Percentiles rank a stretch among this genome's conserved stretches.
Evolutionary conservation across 2,888 invertebrate species (phyloP).

Genomic region (Hymenopus coronatus): DNA sequence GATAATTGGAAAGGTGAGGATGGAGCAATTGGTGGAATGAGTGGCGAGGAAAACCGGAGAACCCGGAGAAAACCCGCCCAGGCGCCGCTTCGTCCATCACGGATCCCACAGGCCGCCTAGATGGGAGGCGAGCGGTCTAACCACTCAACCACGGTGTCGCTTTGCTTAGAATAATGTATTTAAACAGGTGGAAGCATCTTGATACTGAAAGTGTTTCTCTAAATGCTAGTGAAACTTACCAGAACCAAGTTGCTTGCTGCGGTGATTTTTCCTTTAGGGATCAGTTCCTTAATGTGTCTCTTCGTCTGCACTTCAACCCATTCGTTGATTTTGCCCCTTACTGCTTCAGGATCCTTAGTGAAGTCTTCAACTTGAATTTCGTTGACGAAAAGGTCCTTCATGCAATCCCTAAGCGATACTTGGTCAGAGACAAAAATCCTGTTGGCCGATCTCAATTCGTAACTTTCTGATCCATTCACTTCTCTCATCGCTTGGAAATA

Average conservation of each 20-base stretch:
- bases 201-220: too few relatives aligned
- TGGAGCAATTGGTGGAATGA: too few relatives aligned
- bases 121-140: too few relatives aligned
- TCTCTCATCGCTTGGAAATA: slow-evolving; percentile 53
- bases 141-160: too few relatives aligned
- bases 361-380: slow-evolving; percentile 55
- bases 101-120: too few relatives aligned
- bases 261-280: slow-evolving; percentile 63
- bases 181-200: too few relatives aligned
- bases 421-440: slow-evolving; percentile 68
- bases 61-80: too few relatives aligned
- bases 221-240: slow-evolving; percentile 37
- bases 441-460: slow-evolving; percentile 75
- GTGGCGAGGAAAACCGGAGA: too few relatives aligned
- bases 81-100: too few relatives aligned
- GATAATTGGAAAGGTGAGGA: too few relatives aligned
- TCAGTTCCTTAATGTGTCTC: slow-evolving; percentile 70
- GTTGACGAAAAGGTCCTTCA: slow-evolving; percentile 59
- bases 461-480: slow-evolving; percentile 53
- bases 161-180: too few relatives aligned
- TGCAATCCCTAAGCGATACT: slow-evolving; percentile 62
- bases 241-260: slow-evolving; percentile 67
- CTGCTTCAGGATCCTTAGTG: slow-evolving; percentile 55
- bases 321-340: slow-evolving; percentile 64
- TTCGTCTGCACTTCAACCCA: slow-evolving; percentile 77